Evolutionary conservation across 2,113 vertebrate genomes (phyloP).

Genomic region (Cavia porcellus): DNA sequence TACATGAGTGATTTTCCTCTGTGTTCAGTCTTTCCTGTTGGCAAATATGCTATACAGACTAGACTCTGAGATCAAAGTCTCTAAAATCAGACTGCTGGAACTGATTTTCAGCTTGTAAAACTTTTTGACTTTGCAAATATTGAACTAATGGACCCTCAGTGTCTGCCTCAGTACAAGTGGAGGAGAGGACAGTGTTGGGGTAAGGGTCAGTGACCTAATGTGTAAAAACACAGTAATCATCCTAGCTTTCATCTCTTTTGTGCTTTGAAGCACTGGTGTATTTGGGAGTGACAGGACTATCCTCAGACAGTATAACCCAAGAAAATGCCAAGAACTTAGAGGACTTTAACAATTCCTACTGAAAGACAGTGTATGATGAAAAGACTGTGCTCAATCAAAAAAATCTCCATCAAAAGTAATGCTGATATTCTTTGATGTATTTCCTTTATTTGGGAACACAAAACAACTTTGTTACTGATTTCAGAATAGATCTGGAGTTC

Average conservation of each 20-base stretch:
- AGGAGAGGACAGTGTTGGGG: too few species aligned
- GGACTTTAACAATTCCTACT: not conserved
- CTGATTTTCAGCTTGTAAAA: not conserved
- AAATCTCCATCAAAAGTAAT: not conserved
- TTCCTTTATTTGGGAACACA: not conserved
- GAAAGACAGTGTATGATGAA: constrained; percentile 26
- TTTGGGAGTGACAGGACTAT: not conserved
- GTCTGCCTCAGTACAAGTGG: not conserved
- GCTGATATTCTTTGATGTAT: not conserved
- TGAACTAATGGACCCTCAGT: not conserved
- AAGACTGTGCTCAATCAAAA: not conserved
- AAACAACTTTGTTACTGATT: not conserved
- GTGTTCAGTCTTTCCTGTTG: fast-evolving
- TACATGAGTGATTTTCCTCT: not conserved
- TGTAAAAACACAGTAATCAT: not conserved
- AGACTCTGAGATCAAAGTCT: not conserved
- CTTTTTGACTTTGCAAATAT: not conserved
- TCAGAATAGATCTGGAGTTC: not conserved
- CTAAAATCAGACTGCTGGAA: not conserved
- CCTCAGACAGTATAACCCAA: not conserved
- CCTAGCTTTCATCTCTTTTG: not conserved
- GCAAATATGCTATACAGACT: not conserved
- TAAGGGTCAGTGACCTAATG: too few species aligned
- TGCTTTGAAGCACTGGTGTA: not conserved
- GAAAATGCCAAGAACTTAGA: not conserved